Evolutionary conservation across 2,888 invertebrate genomes (phyloP).

Genomic region (Embidobia sp.): DNA sequence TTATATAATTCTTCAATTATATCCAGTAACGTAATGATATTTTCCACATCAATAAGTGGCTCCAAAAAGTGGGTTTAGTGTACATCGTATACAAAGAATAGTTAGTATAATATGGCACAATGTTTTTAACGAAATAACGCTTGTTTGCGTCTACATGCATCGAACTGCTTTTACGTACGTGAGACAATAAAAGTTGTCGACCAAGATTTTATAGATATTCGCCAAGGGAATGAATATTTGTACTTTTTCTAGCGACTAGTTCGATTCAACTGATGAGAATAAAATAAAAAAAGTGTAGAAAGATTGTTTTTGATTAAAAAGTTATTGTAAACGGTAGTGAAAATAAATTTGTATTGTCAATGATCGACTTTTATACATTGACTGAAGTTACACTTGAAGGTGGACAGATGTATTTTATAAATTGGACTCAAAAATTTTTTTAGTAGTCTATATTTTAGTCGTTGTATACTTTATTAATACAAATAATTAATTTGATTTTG

Average conservation of each 20-base stretch:
- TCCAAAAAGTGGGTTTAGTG: too few species aligned
- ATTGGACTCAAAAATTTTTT: too few species aligned
- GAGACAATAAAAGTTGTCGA: constrained; percentile 50
- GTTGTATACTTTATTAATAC: too few species aligned
- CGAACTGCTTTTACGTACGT: constrained; percentile 45
- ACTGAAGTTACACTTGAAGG: constrained; percentile 9
- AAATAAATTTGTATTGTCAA: constrained; percentile 14
- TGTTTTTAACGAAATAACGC: constrained; percentile 9
- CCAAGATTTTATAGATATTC: constrained; percentile 18
- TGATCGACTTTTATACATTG: constrained; percentile 31
- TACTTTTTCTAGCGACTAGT: constrained; percentile 23
- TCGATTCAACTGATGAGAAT: constrained; percentile 8
- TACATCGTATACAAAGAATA: background rate
- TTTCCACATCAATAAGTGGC: too few species aligned
- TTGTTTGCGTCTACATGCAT: constrained; percentile 15
- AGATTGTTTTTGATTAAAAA: background rate
- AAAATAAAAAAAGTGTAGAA: background rate
- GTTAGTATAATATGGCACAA: constrained; percentile 34
- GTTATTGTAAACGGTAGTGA: constrained; percentile 6
- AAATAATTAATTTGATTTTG: too few species aligned
- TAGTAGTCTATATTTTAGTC: too few species aligned
- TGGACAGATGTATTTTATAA: too few species aligned
- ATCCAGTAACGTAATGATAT: too few species aligned
- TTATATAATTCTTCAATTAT: too few species aligned
- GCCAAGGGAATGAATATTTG: constrained; percentile 12